phyloP scores from a whole-genome alignment of 2,797 vertebrate genomes.

The Trachops cirrhosus region DNA sequence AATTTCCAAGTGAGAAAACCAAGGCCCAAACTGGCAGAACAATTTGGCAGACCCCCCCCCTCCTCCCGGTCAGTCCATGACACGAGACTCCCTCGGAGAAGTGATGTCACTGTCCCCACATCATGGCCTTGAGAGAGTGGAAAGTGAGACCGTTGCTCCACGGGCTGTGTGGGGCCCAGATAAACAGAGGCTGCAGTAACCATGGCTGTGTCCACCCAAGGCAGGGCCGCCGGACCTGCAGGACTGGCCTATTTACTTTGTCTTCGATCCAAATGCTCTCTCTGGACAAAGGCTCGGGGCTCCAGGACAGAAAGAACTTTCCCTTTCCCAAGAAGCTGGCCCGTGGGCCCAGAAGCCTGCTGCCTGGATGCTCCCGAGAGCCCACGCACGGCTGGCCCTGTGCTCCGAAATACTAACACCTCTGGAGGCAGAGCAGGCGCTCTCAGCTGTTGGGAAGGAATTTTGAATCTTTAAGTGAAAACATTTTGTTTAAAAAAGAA shows the following conservation, averaged over 20 bases:
- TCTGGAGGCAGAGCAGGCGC: not conserved
- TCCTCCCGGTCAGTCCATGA: not conserved
- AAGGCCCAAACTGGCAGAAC: not conserved
- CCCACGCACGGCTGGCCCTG: not conserved
- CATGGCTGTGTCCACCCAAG: not conserved
- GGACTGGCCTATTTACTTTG: not conserved
- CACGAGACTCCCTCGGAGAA: not conserved
- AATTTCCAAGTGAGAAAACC: not conserved
- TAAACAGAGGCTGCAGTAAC: not conserved
- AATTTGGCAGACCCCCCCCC: not conserved
- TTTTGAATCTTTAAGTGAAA: slow-evolving; percentile 67
- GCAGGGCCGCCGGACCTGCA: not conserved
- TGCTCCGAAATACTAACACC: not conserved
- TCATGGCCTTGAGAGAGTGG: not conserved
- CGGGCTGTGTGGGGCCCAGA: not conserved
- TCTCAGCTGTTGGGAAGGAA: not conserved
- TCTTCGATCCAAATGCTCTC: not conserved
- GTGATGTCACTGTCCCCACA: not conserved
- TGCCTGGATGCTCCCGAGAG: not conserved
- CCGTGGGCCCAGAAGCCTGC: not conserved
- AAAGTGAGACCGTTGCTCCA: not conserved
- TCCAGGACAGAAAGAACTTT: slow-evolving; percentile 11
- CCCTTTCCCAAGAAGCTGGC: not conserved
- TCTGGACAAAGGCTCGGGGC: not conserved
- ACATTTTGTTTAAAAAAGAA: slow-evolving; percentile 79